These are phyloP conservation scores for Eremophila alpestris DNA, from an alignment of 2,797 vertebrate genomes.

Conservation along the genomic window DNA sequence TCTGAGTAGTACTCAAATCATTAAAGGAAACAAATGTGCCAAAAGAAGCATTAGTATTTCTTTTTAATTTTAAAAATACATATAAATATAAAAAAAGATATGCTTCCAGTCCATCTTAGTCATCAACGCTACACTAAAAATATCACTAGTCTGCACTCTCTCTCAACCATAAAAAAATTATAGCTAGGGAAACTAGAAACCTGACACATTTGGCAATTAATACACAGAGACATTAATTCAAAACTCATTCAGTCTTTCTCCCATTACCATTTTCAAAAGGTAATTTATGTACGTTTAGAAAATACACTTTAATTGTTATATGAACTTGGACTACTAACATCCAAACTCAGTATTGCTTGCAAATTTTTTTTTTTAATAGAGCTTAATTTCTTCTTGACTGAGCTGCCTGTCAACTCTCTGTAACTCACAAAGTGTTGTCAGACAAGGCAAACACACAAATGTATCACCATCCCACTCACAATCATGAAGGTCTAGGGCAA, in stretches of 20 bases:
- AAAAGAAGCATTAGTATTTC: neutral
- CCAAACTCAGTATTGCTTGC: neutral
- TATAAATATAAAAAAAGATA: neutral
- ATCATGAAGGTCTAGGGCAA: neutral
- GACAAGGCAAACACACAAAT: neutral
- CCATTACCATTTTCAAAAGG: neutral
- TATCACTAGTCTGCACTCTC: neutral
- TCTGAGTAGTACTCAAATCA: neutral
- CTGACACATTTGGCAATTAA: neutral
- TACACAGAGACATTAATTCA: neutral
- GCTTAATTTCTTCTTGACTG: neutral
- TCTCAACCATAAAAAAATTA: neutral
- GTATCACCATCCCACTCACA: neutral
- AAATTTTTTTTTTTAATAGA: neutral
- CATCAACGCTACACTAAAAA: neutral
- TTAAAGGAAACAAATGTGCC: neutral
- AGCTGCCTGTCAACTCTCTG: neutral
- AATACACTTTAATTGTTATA: neutral
- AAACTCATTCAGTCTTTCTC: neutral
- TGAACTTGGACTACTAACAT: neutral
- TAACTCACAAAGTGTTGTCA: neutral
- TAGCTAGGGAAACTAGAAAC: neutral
- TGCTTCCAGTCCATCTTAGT: neutral
- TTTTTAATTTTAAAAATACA: neutral
- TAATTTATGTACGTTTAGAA: neutral